Base-by-base conservation (phyloP, 2,888 invertebrate genomes). In the Amphipoea oculea region DNA sequence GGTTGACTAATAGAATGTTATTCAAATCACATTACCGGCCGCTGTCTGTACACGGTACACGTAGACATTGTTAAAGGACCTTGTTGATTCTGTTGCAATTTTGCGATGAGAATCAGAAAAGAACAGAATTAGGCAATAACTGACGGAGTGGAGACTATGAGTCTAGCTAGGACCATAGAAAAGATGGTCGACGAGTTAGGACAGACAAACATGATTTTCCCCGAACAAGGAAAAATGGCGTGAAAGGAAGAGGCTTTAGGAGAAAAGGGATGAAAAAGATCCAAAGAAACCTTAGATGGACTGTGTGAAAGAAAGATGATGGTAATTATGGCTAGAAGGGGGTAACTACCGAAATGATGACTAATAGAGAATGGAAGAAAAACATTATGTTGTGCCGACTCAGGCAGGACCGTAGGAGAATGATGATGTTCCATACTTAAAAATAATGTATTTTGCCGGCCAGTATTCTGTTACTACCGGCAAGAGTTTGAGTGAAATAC, bases 21-120 rank as follows among this genome's bases (percentile, higher is more conserved):
- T 86, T 82, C 72, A 70, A 77, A 78, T 82, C 79, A 80, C 79
- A 83, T 78, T 77, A 82, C 48, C 48, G 42, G 45, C 42, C 62
- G 72, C 40, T 36, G 73, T 77, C 82, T 42, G 69, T 78, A 77
- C 78, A 40, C 74, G 62, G n/a, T 68, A 71, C 83, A 89, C 88
- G 87, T 87, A 85, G 70, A 73, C 68, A 88, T 82, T 84, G 83
- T 88, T 76, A 88, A 91, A 81, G 87, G 90, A 89, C 93, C 92
- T 93, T 92, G 90, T 88, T 82, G 89, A 86, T 89, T 91, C 87
- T 89, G 83, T 88, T 86, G 83, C 81, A 82, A 82, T 86, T 78
- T 78, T 82, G 76, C 81, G 82, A 83, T 84, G 82, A 84, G 81
- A 85, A 82, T 83, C 69, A 67, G 67, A 68, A 81, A 74, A 70